Conservation (phyloP, 2,113 vertebrate species). For the Campylorhamphus procurvoides region DNA sequence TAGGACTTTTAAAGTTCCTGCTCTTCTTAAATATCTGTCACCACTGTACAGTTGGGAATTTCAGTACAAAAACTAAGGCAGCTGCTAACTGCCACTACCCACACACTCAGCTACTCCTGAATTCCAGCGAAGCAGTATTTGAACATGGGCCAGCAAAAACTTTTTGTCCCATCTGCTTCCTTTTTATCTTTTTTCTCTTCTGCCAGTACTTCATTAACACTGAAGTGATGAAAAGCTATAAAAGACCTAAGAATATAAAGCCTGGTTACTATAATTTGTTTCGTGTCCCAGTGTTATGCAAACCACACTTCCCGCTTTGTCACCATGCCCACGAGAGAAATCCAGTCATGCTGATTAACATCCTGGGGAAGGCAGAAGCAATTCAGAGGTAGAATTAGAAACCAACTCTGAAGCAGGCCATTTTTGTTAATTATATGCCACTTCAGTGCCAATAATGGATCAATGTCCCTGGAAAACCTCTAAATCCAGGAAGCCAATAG, state of each 20-base stretch:
- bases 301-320: neutral
- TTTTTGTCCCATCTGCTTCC: neutral
- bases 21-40: neutral
- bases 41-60: neutral
- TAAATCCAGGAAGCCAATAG: neutral
- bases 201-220: neutral
- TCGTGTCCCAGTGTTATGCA: neutral
- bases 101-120: neutral
- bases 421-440: neutral
- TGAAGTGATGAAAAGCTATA: neutral
- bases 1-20: neutral
- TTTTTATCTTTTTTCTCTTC: neutral
- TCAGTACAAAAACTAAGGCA: neutral
- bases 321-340: neutral
- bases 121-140: neutral
- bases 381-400: neutral
- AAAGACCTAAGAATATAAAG: neutral
- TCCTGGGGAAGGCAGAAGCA: neutral
- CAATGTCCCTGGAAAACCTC: neutral
- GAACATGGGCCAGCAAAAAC: neutral
- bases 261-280: neutral
- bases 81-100: neutral
- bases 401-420: neutral
- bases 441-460: neutral
- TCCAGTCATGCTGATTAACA: neutral